Conservation (phyloP, 2,113 vertebrate species). For the Anser brachyrhynchus region DNA sequence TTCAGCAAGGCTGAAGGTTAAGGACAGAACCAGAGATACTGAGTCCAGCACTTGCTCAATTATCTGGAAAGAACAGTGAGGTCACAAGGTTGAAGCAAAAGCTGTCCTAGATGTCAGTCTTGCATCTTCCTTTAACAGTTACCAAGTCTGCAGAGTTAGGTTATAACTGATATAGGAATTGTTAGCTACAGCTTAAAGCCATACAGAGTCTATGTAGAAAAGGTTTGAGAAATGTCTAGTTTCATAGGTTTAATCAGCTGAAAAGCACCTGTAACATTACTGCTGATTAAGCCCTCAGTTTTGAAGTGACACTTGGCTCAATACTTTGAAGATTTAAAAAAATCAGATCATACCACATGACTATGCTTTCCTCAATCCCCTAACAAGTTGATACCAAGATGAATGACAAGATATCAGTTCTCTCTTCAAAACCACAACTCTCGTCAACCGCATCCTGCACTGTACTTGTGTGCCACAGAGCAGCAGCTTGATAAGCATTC, state of each 20-base stretch:
- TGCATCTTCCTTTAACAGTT: background rate
- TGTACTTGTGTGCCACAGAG: background rate
- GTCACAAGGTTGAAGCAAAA: background rate
- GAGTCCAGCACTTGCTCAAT: background rate
- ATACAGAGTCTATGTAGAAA: background rate
- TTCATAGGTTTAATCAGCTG: background rate
- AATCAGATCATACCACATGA: background rate
- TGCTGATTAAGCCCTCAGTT: background rate
- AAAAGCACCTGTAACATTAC: background rate
- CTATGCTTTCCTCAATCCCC: background rate
- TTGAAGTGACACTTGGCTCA: background rate
- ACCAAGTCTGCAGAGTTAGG: background rate
- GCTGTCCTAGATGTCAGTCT: background rate
- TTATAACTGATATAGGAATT: background rate
- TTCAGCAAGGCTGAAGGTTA: background rate
- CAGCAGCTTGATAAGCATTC: background rate
- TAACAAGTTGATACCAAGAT: background rate
- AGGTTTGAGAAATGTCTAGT: background rate
- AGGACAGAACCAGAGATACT: background rate
- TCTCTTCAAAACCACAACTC: background rate
- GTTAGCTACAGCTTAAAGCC: background rate
- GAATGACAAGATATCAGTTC: background rate
- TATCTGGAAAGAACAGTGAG: background rate
- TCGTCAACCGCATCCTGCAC: background rate
- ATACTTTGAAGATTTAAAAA: background rate